Conservation (phyloP, 2,888 invertebrate species). For the Psylliodes chrysocephalus region DNA sequence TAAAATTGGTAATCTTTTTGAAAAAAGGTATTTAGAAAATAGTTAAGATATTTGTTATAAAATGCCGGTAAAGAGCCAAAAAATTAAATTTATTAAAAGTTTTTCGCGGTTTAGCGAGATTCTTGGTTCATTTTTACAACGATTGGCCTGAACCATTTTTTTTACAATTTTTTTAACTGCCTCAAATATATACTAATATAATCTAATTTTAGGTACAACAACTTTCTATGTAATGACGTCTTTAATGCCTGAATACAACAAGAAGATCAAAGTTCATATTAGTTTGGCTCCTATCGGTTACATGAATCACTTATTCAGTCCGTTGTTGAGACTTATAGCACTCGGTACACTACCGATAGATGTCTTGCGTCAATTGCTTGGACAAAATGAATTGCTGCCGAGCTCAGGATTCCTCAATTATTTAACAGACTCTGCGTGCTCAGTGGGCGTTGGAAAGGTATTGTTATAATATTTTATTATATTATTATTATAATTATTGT, state of each 20-base stretch:
- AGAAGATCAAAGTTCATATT: constrained; percentile 73
- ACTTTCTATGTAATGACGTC: constrained; percentile 74
- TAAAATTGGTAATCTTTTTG: too few relatives aligned
- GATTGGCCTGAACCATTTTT: too few relatives aligned
- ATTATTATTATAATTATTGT: too few relatives aligned
- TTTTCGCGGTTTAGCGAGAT: too few relatives aligned
- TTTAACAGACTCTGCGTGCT: constrained; percentile 44
- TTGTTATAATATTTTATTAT: not conserved
- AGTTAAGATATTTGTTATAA: too few relatives aligned
- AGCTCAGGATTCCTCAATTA: constrained; percentile 64
- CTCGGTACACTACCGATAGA: constrained; percentile 35
- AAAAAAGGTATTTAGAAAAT: too few relatives aligned
- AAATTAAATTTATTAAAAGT: too few relatives aligned
- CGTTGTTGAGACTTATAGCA: constrained; percentile 46
- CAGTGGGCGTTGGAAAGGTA: constrained; percentile 20
- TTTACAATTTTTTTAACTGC: too few relatives aligned
- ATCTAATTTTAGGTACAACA: constrained; percentile 73
- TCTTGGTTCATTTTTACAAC: too few relatives aligned
- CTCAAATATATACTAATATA: too few relatives aligned
- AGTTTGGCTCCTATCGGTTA: constrained; percentile 77
- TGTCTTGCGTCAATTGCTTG: constrained; percentile 52
- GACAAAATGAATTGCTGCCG: constrained; percentile 74
- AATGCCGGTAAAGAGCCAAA: too few relatives aligned
- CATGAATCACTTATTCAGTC: constrained; percentile 65
- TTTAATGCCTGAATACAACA: constrained; percentile 71